Conservation (phyloP, 2,797 vertebrate species). For the Pipistrellus pipistrellus region DNA sequence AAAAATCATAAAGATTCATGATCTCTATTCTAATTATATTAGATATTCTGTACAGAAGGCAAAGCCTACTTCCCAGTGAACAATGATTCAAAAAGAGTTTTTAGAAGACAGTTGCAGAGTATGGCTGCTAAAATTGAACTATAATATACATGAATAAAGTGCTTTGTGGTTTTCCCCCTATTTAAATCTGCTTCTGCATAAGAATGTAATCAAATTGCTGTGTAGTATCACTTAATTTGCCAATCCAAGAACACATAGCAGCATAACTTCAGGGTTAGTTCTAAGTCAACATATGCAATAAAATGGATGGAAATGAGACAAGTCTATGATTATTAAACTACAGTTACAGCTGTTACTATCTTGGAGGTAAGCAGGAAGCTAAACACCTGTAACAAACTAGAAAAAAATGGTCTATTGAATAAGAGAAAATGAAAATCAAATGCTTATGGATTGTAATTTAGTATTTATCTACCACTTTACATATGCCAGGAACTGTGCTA, state of each 20-base stretch:
- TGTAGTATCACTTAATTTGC: slow-evolving; percentile 27
- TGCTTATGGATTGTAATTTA: not conserved
- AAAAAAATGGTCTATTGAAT: slow-evolving; percentile 28
- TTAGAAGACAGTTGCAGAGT: not conserved
- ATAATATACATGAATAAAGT: not conserved
- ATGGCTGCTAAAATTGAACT: slow-evolving; percentile 4
- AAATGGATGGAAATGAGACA: slow-evolving; percentile 31
- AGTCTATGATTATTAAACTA: not conserved
- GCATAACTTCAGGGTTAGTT: slow-evolving; percentile 25
- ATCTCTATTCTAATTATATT: not conserved
- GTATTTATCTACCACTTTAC: slow-evolving; percentile 41
- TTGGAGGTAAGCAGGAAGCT: slow-evolving; percentile 31
- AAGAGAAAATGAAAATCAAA: slow-evolving; percentile 52
- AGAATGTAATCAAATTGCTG: not conserved
- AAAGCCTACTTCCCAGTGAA: not conserved
- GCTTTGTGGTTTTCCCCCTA: not conserved
- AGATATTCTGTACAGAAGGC: slow-evolving; percentile 3
- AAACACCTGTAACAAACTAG: slow-evolving; percentile 29
- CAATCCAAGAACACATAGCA: not conserved
- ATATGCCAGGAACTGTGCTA: not conserved
- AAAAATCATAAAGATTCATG: slow-evolving; percentile 23
- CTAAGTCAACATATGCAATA: slow-evolving; percentile 13
- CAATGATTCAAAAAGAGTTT: slow-evolving; percentile 8
- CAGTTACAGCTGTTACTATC: not conserved
- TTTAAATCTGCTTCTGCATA: slow-evolving; percentile 22